Percentiles rank a stretch among this genome's conserved stretches.
Conservation (phyloP, 2,797 vertebrate species). For the Staurois parvus region DNA sequence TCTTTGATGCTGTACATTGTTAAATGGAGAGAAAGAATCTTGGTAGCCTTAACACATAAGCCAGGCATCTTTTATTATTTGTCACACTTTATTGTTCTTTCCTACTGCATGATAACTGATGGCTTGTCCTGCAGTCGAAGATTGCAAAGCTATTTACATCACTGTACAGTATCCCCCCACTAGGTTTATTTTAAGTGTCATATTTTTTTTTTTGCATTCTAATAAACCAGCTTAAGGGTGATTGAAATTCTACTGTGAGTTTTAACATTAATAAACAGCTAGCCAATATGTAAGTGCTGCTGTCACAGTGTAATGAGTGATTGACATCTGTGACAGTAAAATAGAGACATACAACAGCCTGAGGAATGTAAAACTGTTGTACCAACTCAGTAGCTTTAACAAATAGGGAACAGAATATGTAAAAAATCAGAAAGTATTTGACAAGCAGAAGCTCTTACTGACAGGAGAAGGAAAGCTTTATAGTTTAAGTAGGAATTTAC, state of each 20-base stretch:
- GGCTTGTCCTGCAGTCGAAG: neutral
- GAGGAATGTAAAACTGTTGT: constrained; percentile 46
- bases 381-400: constrained; percentile 50
- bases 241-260: constrained; percentile 6
- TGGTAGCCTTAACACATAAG: neutral
- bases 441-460: constrained; percentile 52
- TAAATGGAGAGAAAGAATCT: neutral
- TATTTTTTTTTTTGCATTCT: constrained; percentile 12
- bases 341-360: constrained; percentile 42
- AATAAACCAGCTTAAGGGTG: constrained; percentile 44
- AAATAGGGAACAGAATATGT: constrained; percentile 52
- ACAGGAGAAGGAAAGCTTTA: constrained; percentile 37
- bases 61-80: neutral
- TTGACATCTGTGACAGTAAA: constrained; percentile 54
- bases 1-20: too few relatives aligned
- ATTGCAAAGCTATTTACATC: neutral
- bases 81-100: neutral
- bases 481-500: constrained; percentile 35
- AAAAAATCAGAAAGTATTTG: constrained; percentile 53
- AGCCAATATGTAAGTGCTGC: constrained; percentile 32
- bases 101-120: neutral
- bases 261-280: constrained; percentile 25
- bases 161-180: constrained; percentile 22
- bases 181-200: constrained; percentile 40
- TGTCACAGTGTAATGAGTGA: constrained; percentile 54